A percentile compares a stretch with the other conserved stretches of the same genome.
Evolutionary conservation across 2,797 vertebrate genomes (phyloP).

Genomic region (Danio kyathit): DNA sequence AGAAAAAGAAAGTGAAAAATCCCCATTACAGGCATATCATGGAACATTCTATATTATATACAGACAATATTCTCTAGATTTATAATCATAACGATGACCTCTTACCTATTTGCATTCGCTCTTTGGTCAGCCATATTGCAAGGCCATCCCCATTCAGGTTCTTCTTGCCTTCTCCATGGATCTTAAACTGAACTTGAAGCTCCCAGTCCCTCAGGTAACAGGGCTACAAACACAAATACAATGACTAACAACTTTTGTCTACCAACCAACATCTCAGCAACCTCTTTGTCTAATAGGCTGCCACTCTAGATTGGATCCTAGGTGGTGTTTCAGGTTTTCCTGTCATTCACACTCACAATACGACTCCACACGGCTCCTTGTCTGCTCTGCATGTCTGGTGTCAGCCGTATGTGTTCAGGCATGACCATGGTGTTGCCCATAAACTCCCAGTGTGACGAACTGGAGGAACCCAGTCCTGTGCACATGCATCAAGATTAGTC

Average conservation of each 20-base stretch:
- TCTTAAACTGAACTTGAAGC: slow-evolving; percentile 91
- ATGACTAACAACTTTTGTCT: background rate
- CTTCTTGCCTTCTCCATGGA: slow-evolving; percentile 92
- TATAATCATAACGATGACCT: background rate
- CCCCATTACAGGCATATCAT: background rate
- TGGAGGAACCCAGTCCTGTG: slow-evolving; percentile 89
- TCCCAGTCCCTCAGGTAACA: slow-evolving; percentile 92
- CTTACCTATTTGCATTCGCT: slow-evolving; percentile 91
- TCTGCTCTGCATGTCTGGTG: slow-evolving; percentile 92
- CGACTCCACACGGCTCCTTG: slow-evolving; percentile 94
- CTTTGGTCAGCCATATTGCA: slow-evolving; percentile 93
- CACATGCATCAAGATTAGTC: background rate
- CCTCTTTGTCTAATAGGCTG: background rate
- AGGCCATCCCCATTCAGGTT: slow-evolving; percentile 93
- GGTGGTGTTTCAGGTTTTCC: background rate
- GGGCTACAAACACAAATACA: slow-evolving; percentile 76
- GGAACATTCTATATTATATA: too few species aligned
- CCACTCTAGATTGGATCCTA: background rate
- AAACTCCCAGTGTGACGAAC: slow-evolving; percentile 91
- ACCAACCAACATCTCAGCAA: background rate
- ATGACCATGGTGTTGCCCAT: slow-evolving; percentile 91
- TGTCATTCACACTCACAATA: slow-evolving; percentile 81
- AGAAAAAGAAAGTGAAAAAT: slow-evolving; percentile 19
- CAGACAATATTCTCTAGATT: background rate
- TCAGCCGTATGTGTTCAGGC: slow-evolving; percentile 89